Evolutionary conservation across 2,113 vertebrate genomes (phyloP), one percentile per base, ranked within the genome.

Genomic region (Tachysurus fulvidraco): DNA sequence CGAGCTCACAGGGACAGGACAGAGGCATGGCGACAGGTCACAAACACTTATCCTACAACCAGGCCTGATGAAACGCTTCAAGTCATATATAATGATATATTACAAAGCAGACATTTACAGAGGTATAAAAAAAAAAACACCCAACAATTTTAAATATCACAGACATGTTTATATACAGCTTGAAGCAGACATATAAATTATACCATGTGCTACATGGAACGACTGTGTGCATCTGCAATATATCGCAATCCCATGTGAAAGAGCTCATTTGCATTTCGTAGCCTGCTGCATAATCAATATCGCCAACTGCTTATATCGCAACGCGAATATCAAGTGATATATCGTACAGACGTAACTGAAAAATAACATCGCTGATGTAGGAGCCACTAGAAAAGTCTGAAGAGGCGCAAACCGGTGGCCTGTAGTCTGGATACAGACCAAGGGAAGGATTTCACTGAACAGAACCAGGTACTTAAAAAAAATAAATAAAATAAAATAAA

Each of bases 1-100:
- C 85, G 54, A 76, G 79, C 52, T 73, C 65, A 41, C 5, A 52
- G 41, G 59, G 71, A 50, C 25, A 84, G 14, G 21, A 83, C 14
- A 21, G 30, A 67, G 4, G 44, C 71, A 44, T 50, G 17, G 25
- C 54, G 57, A 52, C 30, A 17, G 25, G 19, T 4, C 36, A 19
- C n/a, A 52, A 54, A 85, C 76, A 36, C 44, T 41, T 23, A 78
- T 64, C 52, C 44, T 41, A 23, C 41, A 23, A 41, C 60, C 55
- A 62, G 54, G 44, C 41, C 36, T 9, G 0, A 16, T 14, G 21
- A 52, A 50, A 50, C 14, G 44, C 25, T 4, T 23, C 16, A 21
- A 77, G 50, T 80, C 30, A 41, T 59, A 59, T 80, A 59, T 36
- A 80, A 23, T 59, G 59, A 30, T 36, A 41, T 59, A 23, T 59